A percentile compares a stretch with the other conserved stretches of the same genome.
Evolutionary conservation across 2,888 invertebrate genomes (phyloP).

Genomic region (Epirrhoe tristata): DNA sequence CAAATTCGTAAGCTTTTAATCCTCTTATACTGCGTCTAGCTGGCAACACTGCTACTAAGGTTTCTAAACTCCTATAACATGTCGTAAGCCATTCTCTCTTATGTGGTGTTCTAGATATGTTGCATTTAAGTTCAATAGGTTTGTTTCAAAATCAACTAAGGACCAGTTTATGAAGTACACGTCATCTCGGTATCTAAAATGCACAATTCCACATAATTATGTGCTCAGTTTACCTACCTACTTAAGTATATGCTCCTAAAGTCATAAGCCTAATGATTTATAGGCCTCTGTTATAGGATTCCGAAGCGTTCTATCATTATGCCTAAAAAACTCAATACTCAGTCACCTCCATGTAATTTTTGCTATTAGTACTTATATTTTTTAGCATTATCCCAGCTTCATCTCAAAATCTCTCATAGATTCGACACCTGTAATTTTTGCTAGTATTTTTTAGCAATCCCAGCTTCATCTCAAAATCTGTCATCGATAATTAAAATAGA

Average conservation of each 20-base stretch:
- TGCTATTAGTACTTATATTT: neutral
- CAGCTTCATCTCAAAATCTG: slow-evolving; percentile 6
- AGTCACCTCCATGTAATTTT: neutral
- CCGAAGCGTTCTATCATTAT: neutral
- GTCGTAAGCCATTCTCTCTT: slow-evolving; percentile 19
- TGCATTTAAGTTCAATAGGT: neutral
- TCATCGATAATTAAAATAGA: slow-evolving; percentile 27
- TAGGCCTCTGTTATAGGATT: neutral
- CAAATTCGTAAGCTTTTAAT: slow-evolving; percentile 41
- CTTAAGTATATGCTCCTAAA: neutral
- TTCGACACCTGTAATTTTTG: neutral
- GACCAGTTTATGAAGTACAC: too few relatives aligned
- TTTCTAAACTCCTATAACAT: slow-evolving; percentile 28
- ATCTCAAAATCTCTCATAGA: too few relatives aligned
- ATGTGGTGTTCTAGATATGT: slow-evolving; percentile 11
- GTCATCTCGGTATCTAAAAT: too few relatives aligned
- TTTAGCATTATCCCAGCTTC: too few relatives aligned
- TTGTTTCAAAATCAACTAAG: too few relatives aligned
- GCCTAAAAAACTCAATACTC: neutral
- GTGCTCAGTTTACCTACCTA: too few relatives aligned
- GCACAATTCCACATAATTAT: too few relatives aligned
- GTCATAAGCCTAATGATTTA: neutral
- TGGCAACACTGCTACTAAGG: slow-evolving; percentile 23
- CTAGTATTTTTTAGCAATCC: neutral
- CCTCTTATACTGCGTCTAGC: slow-evolving; percentile 39